Evolutionary conservation across 1,140 invertebrate species (phyloP).

Genomic region (Lasaia peninsularis): DNA sequence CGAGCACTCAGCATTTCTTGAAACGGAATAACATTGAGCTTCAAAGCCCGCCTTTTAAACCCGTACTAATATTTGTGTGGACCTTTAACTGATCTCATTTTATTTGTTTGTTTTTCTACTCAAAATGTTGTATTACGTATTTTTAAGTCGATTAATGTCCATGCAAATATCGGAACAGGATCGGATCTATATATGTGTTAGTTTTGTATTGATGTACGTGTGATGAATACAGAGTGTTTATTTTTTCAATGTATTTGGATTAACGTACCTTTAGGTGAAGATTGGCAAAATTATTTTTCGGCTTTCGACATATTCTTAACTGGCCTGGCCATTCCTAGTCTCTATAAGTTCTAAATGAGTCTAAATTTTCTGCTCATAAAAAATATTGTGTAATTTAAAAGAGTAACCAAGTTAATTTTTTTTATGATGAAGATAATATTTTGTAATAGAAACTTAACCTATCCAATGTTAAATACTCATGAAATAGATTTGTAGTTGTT

Average conservation of each 20-base stretch:
- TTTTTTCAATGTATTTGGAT: slow-evolving; percentile 52
- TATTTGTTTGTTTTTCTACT: slow-evolving; percentile 32
- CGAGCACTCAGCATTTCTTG: neutral
- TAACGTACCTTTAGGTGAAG: slow-evolving; percentile 24
- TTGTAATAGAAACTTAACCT: too few species aligned
- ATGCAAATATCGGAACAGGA: slow-evolving; percentile 43
- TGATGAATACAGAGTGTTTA: slow-evolving; percentile 52
- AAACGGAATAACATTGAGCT: slow-evolving; percentile 19
- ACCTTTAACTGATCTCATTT: slow-evolving; percentile 58
- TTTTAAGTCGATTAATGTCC: slow-evolving; percentile 30
- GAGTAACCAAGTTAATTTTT: too few species aligned
- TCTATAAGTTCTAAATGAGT: too few species aligned
- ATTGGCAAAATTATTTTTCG: slow-evolving; percentile 25
- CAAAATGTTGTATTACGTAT: slow-evolving; percentile 13
- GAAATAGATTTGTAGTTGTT: too few species aligned
- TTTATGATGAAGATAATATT: too few species aligned
- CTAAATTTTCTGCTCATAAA: too few species aligned
- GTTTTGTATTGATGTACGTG: slow-evolving; percentile 45
- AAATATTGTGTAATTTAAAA: too few species aligned
- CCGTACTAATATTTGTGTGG: slow-evolving; percentile 48
- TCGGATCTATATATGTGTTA: slow-evolving; percentile 30
- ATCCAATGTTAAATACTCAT: too few species aligned
- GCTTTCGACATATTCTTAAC: neutral
- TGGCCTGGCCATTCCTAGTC: too few species aligned
- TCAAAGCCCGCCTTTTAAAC: slow-evolving; percentile 18